Base-by-base conservation (phyloP, 2,113 vertebrate genomes). In the Sinocyclocheilus maitianheensis region DNA sequence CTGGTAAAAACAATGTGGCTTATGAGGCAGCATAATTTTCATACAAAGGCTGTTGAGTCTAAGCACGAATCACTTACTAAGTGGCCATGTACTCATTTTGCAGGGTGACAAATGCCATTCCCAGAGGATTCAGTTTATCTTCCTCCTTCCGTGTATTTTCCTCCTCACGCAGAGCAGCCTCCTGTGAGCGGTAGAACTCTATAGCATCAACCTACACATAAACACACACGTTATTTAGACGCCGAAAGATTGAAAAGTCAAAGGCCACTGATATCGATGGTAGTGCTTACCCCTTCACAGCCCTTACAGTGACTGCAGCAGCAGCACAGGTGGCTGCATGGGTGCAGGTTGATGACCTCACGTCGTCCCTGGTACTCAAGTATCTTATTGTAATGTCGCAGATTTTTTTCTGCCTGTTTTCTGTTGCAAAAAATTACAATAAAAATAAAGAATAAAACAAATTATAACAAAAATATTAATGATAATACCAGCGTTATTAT, bases 71-170 rank as follows among this genome's bases (percentile, higher is more conserved):
- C 78, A 96, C 97, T 97, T 92, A 99, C 98, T 92, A 94, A 67
- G 95, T 96, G 83, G 98, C 97, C 97, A 97, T 99, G 48, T 94
- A 94, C 83, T 97, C 96, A 4, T 95, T 96, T 90, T 96, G 94
- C 87, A 99, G 94, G 5, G 97, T 97, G 90, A 99, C 94, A 12
- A 99, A 99, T 77, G 97, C 98, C 88, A 99, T 96, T 86, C 98
- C 97, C 87, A 99, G 91, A 0, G 97, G 94, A 69, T 89, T 90
- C 77, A 91, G 81, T 20, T 94, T 81, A 20, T 94, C 94, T 37
- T n/a, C 75, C 78, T 93, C 79, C n/a, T 93, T 92, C 83, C 97
- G 93, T 83, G 88, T 91, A 2, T 89, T 79, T 82, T 95, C 94
- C 72, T 94, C 93, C 77, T 93, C 94, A 84, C 93, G 81, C 85